Percentiles rank a stretch among this genome's conserved stretches.
These are phyloP conservation scores for Coboldia fuscipes DNA, from an alignment of 1,140 invertebrate species.

Conservation along the genomic window DNA sequence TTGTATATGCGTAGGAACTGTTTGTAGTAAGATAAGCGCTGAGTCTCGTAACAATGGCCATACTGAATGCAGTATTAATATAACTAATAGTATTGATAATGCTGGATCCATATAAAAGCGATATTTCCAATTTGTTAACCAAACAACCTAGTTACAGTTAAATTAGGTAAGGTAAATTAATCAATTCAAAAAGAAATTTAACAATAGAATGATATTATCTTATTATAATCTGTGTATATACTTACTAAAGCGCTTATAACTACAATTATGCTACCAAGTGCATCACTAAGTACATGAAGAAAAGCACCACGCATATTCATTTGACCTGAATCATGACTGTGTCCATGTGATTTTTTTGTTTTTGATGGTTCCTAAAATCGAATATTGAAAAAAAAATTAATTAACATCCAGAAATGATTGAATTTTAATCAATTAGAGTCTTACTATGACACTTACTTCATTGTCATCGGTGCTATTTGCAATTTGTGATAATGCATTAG, in stretches of 20 bases:
- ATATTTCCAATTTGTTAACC: conserved; percentile 65
- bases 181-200: conserved; percentile 1
- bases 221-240: background rate
- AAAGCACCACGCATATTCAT: conserved; percentile 98
- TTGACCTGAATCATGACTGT: conserved; percentile 44
- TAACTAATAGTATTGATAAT: conserved; percentile 63
- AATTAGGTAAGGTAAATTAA: no score
- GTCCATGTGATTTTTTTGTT: conserved; percentile 20
- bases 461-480: conserved; percentile 50
- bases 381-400: conserved; percentile 1
- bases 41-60: conserved; percentile 76
- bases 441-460: conserved; percentile 18
- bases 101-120: conserved; percentile 82
- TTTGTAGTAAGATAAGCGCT: conserved; percentile 72
- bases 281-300: conserved; percentile 91
- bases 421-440: background rate
- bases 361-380: background rate
- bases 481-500: conserved; percentile 20
- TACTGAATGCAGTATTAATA: conserved; percentile 59
- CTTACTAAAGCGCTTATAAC: conserved; percentile 66
- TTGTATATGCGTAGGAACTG: conserved; percentile 82
- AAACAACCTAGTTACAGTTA: conserved; percentile 34
- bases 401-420: conserved; percentile 1
- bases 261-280: conserved; percentile 89
- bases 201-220: conserved; percentile 2